A percentile compares a stretch with the other conserved stretches of the same genome.
Evolutionary conservation across 53 echinoderm and acorn worm genomes (phyloP).

Genomic region (Zoroaster sp.): DNA sequence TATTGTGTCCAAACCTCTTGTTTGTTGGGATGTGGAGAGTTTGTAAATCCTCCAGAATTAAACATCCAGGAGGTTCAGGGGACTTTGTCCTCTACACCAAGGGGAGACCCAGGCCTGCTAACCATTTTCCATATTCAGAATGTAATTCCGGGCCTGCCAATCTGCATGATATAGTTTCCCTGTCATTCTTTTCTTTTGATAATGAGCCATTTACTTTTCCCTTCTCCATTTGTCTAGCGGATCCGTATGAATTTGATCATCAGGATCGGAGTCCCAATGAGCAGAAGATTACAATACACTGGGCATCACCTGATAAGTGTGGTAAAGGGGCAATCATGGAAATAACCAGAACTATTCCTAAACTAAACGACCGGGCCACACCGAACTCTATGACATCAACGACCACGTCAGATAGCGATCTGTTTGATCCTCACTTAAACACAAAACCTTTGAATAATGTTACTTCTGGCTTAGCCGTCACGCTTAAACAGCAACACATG

Average conservation of each 20-base stretch:
- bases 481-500: constrained; percentile 51
- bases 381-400: constrained; percentile 85
- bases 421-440: constrained; percentile 87
- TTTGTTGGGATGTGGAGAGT: too few relatives aligned
- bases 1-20: too few relatives aligned
- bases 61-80: too few relatives aligned
- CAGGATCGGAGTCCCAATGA: constrained; percentile 80
- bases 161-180: too few relatives aligned
- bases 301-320: constrained; percentile 83
- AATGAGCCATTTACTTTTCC: not conserved
- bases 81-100: too few relatives aligned
- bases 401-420: constrained; percentile 84
- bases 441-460: constrained; percentile 45
- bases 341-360: constrained; percentile 86
- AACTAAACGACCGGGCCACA: constrained; percentile 76
- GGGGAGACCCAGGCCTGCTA: too few relatives aligned
- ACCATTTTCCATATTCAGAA: too few relatives aligned
- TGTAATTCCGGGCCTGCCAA: too few relatives aligned
- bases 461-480: constrained; percentile 20
- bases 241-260: constrained; percentile 86
- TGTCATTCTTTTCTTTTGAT: not conserved
- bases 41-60: too few relatives aligned
- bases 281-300: constrained; percentile 94
- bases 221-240: constrained; percentile 44
- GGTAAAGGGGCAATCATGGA: constrained; percentile 85